Conservation (phyloP, 2,113 vertebrate species). For the Rhynchopsitta pachyrhyncha region DNA sequence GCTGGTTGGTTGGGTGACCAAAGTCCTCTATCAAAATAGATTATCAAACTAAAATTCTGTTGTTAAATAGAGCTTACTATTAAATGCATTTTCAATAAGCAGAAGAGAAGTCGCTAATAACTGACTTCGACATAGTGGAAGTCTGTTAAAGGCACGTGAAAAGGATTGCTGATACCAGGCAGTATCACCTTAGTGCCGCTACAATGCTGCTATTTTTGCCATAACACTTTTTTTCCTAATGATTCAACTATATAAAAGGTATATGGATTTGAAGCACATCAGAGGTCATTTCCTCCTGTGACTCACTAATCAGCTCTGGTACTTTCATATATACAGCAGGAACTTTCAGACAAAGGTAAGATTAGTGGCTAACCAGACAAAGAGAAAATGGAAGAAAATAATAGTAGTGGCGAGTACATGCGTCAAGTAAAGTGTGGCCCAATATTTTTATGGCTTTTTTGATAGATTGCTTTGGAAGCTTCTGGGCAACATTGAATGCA, state of each 20-base stretch:
- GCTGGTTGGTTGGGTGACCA: background rate
- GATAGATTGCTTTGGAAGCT: conserved; percentile 65
- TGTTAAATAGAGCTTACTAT: background rate
- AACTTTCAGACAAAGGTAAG: conserved; percentile 47
- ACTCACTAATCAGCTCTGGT: conserved; percentile 63
- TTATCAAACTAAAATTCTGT: background rate
- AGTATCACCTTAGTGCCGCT: background rate
- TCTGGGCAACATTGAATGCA: conserved; percentile 46
- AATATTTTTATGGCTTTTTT: conserved; percentile 67
- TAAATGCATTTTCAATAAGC: background rate
- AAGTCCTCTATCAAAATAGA: background rate
- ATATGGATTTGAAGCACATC: conserved; percentile 69
- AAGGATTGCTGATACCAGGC: background rate
- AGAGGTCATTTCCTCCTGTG: conserved; percentile 67
- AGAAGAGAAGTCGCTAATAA: background rate
- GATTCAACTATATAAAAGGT: conserved; percentile 60
- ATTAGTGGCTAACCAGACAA: conserved; percentile 55
- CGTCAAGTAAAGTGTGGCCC: conserved; percentile 47
- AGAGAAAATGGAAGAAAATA: conserved; percentile 63
- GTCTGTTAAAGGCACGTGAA: background rate
- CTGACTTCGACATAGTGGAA: conserved; percentile 3
- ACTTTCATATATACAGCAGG: conserved; percentile 58
- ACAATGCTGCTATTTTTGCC: conserved; percentile 54
- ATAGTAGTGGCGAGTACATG: conserved; percentile 32
- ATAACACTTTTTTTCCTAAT: background rate